Evolutionary conservation across 2,113 vertebrate genomes (phyloP).

Genomic region (Dicentrarchus labrax): DNA sequence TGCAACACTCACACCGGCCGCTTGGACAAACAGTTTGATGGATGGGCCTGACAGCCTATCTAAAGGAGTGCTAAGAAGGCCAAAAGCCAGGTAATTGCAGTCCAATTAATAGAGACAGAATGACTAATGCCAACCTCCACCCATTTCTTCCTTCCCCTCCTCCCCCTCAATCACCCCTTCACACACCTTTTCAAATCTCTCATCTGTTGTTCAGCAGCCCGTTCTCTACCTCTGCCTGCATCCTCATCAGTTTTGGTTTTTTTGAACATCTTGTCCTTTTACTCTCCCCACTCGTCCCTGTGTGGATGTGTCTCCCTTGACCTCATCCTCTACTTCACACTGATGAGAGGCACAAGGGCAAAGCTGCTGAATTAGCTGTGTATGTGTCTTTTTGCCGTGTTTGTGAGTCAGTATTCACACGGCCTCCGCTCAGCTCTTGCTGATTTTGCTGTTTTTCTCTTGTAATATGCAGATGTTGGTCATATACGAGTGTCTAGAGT

Average conservation of each 20-base stretch:
- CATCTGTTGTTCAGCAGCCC: neutral
- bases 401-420: neutral
- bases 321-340: slow-evolving; percentile 40
- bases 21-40: slow-evolving; percentile 26
- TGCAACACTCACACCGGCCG: too few relatives aligned
- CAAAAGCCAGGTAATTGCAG: slow-evolving; percentile 53
- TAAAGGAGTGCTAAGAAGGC: slow-evolving; percentile 27
- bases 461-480: slow-evolving; percentile 47
- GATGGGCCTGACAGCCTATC: slow-evolving; percentile 35
- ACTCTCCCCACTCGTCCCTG: neutral
- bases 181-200: slow-evolving; percentile 2
- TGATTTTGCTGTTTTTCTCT: slow-evolving; percentile 49
- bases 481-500: neutral
- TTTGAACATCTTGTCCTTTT: neutral
- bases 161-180: slow-evolving; percentile 29
- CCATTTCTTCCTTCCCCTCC: slow-evolving; percentile 32
- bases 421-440: slow-evolving; percentile 20
- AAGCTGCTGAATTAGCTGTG: slow-evolving; percentile 47
- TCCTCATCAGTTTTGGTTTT: neutral
- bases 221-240: neutral
- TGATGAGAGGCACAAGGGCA: slow-evolving; percentile 20
- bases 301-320: slow-evolving; percentile 30
- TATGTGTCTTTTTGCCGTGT: neutral
- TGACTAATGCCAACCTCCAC: slow-evolving; percentile 55
- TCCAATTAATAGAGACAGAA: slow-evolving; percentile 56